Evolutionary conservation across 2,113 vertebrate species (phyloP), one percentile per base, ranked within the genome.

Genomic region (Neomonachus schauinslandi): DNA sequence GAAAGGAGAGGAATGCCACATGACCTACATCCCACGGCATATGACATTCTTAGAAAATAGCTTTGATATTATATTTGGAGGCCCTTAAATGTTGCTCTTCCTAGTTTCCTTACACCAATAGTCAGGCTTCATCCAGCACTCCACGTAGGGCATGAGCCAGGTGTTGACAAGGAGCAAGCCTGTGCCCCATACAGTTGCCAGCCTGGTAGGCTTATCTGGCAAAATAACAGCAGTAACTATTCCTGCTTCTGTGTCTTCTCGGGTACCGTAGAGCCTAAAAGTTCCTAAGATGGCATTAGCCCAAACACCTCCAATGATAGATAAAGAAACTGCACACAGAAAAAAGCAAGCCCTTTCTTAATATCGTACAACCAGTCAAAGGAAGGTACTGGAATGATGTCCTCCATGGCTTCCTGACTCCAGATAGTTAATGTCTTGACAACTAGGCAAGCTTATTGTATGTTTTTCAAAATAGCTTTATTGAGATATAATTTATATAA

Each of bases 41-140:
- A 14, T 15, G 67, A 93, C 72, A 72, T 46, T 61, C 61, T 85
- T 76, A 94, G 49, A 90, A 85, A 91, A 71, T 2, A 53, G 33
- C 4, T 46, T 79, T 39, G 19, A 31, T 77, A 49, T 10, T 80
- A 6, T 36, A 74, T 61, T 51, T 63, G 21, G 39, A 94, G 42
- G 7, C 2, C 0, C 14, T 46, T 82, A 59, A 19, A 13, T 83
- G 39, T 16, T 96, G 53, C 46, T 86, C 33, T 49, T 53, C 16
- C 21, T 53, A 63, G 82, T 77, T 31, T 49, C 28, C 26, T 51
- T 57, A 33, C 15, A 26, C 77, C 28, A 57, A n/a, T 2, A 72
- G 24, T 7, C 57, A 76, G 21, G 49, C 13, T n/a, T 5, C 16
- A 0, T 42, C 24, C 4, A 13, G 11, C 21, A 28, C 4, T 26